Conservation (phyloP, 2,113 vertebrate genomes). For the Cnemophilus loriae region DNA sequence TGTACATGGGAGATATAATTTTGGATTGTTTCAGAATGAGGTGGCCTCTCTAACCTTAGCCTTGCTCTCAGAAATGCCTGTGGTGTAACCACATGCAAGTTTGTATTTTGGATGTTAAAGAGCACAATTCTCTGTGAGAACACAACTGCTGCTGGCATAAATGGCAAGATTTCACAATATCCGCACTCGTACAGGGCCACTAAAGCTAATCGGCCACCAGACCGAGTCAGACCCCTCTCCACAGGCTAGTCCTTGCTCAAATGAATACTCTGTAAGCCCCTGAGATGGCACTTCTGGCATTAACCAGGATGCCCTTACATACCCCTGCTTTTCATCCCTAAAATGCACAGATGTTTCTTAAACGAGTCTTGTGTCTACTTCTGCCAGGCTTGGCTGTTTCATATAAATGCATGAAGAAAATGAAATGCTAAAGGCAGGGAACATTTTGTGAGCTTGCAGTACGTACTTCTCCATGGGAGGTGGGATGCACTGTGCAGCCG, state of each 20-base stretch:
- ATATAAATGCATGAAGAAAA: not conserved
- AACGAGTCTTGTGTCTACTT: not conserved
- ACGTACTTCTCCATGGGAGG: rapidly evolving
- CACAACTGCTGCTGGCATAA: not conserved
- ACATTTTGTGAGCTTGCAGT: not conserved
- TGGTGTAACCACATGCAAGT: not conserved
- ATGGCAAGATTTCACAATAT: not conserved
- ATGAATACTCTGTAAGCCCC: not conserved
- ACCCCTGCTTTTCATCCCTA: not conserved
- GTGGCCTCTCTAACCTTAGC: not conserved
- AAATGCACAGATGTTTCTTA: not conserved
- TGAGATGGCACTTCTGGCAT: rapidly evolving
- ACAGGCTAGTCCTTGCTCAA: not conserved
- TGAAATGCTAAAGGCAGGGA: not conserved
- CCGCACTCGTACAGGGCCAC: not conserved
- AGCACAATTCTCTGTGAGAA: not conserved
- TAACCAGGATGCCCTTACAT: not conserved
- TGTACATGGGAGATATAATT: not conserved
- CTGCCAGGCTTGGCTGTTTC: not conserved
- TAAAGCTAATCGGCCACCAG: not conserved
- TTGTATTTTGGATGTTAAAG: not conserved
- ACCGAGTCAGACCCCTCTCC: not conserved
- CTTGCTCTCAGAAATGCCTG: not conserved
- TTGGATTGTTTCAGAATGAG: slow-evolving; percentile 6
- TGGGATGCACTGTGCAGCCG: rapidly evolving